A percentile compares a stretch with the other conserved stretches of the same genome.
Conservation (phyloP, 2,888 invertebrate genomes). For the Epinotia bilunana region DNA sequence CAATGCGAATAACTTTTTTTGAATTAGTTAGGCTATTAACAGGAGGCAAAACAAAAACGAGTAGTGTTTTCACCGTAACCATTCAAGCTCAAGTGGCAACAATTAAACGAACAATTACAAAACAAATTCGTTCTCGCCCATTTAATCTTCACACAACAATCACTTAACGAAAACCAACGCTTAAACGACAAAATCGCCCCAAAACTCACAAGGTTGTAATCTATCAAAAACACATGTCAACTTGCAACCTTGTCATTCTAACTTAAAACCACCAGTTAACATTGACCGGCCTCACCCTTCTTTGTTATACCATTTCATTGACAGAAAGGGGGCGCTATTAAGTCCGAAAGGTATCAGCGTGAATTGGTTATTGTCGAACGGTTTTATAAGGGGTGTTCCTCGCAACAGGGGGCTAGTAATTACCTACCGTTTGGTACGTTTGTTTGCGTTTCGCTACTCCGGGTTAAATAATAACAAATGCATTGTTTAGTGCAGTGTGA, state of each 20-base stretch:
- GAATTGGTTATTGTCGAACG: constrained; percentile 57
- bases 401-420: constrained; percentile 70
- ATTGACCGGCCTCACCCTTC: constrained; percentile 52
- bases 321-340: constrained; percentile 46
- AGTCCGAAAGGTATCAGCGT: constrained; percentile 57
- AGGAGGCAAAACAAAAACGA: too few species aligned
- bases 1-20: too few species aligned
- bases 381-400: constrained; percentile 61
- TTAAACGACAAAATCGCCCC: constrained; percentile 55
- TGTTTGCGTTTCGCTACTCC: constrained; percentile 69
- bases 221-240: constrained; percentile 66
- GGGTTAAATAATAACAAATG: constrained; percentile 77
- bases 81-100: background rate
- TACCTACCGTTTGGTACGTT: constrained; percentile 69
- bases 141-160: constrained; percentile 31
- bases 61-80: background rate
- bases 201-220: constrained; percentile 59
- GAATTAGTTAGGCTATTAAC: too few species aligned
- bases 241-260: constrained; percentile 60
- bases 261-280: constrained; percentile 53
- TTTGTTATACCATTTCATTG: constrained; percentile 45
- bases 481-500: constrained; percentile 65
- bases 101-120: constrained; percentile 11
- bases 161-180: constrained; percentile 37
- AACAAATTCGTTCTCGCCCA: constrained; percentile 27